Evolutionary conservation across 1,140 invertebrate species (phyloP), one percentile per base, ranked within the genome.

Genomic region (Carcinoscorpius rotundicauda): DNA sequence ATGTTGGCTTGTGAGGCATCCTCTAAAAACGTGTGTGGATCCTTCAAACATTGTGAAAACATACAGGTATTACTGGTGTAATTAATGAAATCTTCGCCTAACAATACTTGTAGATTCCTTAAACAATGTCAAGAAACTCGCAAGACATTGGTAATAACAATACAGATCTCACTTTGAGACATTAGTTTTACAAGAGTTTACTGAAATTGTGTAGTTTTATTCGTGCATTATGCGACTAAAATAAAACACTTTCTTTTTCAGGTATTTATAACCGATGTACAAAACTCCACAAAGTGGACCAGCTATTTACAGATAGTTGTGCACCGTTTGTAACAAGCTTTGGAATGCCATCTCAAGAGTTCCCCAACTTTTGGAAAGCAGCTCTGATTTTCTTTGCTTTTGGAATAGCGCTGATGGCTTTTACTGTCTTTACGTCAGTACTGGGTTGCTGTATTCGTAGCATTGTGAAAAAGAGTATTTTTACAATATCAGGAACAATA

Each of bases 241-340:
- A 29, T 29, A 29, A 29, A 29, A 29, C 29, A 29, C 58, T 49
- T 55, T 52, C 49, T 9, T 52, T 52, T 62, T 0, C 59, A 70
- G 89, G 89, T 6, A 86, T 92, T 58, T 89, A 86, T 71, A 87
- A 82, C 70, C 81, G 86, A 61, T 91, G 89, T 73, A 86, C 83
- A 8, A 79, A 81, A 62, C 75, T 84, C 49, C 78, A 81, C 60
- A 51, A 71, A 57, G 69, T 71, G 60, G 69, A 67, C 10, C 61
- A 57, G 51, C 61, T 70, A 53, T 66, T 64, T 49, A 74, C 72
- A 11, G 68, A 67, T 49, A 69, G 64, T 62, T 92, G 89, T 74
- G 88, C 83, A 0, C 83, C 87, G 57, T 89, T 89, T 72, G 82
- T 84, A 3, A 88, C 86, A 0, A 83, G 84, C 65, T 77, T 75